Conservation (phyloP, 2,113 vertebrate genomes). For the Hippocampus zosterae region DNA sequence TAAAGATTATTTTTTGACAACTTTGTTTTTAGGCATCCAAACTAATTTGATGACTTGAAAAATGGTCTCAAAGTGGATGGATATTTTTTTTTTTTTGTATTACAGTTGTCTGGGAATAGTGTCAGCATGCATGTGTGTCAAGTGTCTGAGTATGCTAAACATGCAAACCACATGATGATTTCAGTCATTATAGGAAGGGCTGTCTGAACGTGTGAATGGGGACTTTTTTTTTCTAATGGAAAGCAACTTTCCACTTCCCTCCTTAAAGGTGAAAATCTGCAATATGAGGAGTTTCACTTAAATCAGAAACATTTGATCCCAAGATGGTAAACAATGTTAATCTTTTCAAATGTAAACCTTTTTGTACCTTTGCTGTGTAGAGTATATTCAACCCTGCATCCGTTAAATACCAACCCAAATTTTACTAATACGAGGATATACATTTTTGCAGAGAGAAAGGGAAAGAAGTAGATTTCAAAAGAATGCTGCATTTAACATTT, state of each 20-base stretch:
- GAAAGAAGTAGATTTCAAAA: constrained; percentile 15
- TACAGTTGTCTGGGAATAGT: too few species aligned
- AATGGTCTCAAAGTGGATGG: neutral
- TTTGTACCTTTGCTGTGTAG: constrained; percentile 49
- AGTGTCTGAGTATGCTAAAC: too few species aligned
- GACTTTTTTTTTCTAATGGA: neutral
- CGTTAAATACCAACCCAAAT: constrained; percentile 32
- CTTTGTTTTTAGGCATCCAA: neutral
- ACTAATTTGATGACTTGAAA: neutral
- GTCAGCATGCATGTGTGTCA: too few species aligned
- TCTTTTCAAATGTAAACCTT: constrained; percentile 49
- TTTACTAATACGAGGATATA: constrained; percentile 20
- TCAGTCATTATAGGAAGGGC: too few species aligned
- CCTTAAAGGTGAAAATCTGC: constrained; percentile 18
- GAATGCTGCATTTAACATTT: constrained; percentile 2
- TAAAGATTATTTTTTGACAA: neutral
- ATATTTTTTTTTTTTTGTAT: neutral
- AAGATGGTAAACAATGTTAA: constrained; percentile 54
- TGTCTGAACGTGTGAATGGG: too few species aligned
- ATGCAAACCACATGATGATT: too few species aligned
- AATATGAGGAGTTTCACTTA: constrained; percentile 41
- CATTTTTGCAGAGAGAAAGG: constrained; percentile 49
- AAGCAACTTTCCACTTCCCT: neutral
- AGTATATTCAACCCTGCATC: constrained; percentile 15
- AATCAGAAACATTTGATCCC: constrained; percentile 59